Evolutionary conservation across 2,113 vertebrate genomes (phyloP).

Genomic region (Odontesthes bonariensis): DNA sequence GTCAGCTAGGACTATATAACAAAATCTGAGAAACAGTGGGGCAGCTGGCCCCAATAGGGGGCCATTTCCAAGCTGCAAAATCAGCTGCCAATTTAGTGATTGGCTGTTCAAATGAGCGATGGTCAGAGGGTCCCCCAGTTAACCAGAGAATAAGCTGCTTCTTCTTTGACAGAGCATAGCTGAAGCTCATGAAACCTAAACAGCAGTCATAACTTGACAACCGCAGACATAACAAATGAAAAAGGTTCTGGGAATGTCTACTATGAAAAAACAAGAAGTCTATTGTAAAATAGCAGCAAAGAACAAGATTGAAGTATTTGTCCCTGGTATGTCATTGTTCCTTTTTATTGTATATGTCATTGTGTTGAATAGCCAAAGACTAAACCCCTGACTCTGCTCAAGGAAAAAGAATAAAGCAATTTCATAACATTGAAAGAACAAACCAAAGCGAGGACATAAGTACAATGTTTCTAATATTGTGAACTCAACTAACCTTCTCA

Average conservation of each 20-base stretch:
- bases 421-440: background rate
- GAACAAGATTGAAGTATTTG: no score
- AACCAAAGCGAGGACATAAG: background rate
- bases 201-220: background rate
- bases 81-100: conserved; percentile 16
- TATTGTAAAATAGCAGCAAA: no score
- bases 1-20: conserved; percentile 28
- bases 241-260: background rate
- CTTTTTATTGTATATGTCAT: background rate
- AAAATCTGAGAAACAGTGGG: conserved; percentile 31
- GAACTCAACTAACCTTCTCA: background rate
- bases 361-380: background rate
- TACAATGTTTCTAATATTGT: background rate
- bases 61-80: conserved; percentile 19
- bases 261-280: no score
- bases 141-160: background rate
- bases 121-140: conserved; percentile 1
- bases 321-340: no score
- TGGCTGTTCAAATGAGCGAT: conserved; percentile 34
- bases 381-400: background rate
- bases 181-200: conserved; percentile 22
- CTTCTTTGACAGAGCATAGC: conserved; percentile 9
- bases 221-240: background rate
- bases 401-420: background rate
- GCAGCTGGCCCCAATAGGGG: conserved; percentile 8